These are phyloP conservation scores for Hiodon tergisus DNA, from an alignment of 2,113 vertebrate species.

Conservation along the genomic window DNA sequence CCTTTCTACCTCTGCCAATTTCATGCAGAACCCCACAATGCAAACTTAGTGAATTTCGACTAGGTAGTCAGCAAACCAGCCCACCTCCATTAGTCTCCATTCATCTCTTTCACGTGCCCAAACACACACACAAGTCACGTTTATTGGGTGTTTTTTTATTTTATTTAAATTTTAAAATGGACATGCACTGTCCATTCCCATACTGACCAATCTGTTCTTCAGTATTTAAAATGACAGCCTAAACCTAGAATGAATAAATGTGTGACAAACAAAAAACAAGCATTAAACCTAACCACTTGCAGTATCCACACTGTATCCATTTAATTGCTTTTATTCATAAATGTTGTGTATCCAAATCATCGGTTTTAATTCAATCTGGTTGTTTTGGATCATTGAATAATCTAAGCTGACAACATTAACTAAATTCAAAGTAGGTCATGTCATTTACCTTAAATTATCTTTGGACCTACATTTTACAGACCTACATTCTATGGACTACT, in stretches of 20 bases:
- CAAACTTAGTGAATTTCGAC: neutral
- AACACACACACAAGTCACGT: neutral
- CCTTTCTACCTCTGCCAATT: neutral
- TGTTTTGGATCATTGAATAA: too few relatives aligned
- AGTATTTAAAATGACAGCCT: too few relatives aligned
- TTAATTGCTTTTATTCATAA: too few relatives aligned
- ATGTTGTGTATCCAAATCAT: too few relatives aligned
- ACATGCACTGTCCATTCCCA: neutral
- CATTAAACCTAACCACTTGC: too few relatives aligned
- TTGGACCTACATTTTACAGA: slow-evolving; percentile 5
- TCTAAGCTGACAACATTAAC: slow-evolving; percentile 22
- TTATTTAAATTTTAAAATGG: neutral
- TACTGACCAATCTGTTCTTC: too few relatives aligned
- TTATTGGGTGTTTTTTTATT: neutral
- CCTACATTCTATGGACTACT: neutral
- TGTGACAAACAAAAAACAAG: too few relatives aligned
- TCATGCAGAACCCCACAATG: neutral
- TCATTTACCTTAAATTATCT: neutral
- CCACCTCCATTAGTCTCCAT: too few relatives aligned
- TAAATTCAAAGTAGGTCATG: slow-evolving; percentile 24
- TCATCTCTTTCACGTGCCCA: neutral
- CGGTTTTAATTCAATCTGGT: too few relatives aligned
- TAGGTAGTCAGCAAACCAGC: neutral
- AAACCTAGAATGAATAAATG: too few relatives aligned
- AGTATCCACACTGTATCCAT: too few relatives aligned